Evolutionary conservation across 2,113 vertebrate species (phyloP), one percentile per base, ranked within the genome.

Genomic region (Psilopsiagon aymara): DNA sequence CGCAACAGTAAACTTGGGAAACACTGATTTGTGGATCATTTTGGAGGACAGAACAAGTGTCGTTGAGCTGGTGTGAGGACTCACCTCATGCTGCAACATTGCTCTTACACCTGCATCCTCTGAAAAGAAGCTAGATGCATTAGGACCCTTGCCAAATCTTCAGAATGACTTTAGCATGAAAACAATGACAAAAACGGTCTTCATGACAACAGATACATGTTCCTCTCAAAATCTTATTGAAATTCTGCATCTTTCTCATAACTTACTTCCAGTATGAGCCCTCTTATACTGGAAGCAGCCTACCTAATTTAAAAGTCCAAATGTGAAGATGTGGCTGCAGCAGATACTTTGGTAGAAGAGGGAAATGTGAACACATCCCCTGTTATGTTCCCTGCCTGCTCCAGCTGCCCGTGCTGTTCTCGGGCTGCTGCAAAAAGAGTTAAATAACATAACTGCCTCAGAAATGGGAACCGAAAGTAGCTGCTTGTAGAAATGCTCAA

Each of bases 401-500:
- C 86, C 86, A 88, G 69, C 57, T 91, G 77, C 49, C 68, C 0
- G 0, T 64, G 62, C 44, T 7, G 16, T 47, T 84, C 86, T 53
- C 2, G 2, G 68, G 66, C 77, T 2, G 49, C 70, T 2, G 0
- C 71, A 44, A 59, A 55, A 96, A 95, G 92, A 93, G 94, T 95
- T 94, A 97, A 97, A 93, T 91, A 85, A 47, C 17, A 5, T 74
- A 92, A 83, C 75, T 0, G 11, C 68, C 82, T 92, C 92, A 95
- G 92, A 97, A 97, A 96, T 63, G 88, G 89, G 94, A 97, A 97
- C 92, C 0, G 84, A 96, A 97, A 97, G 91, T 80, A 76, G 67
- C 79, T 59, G 81, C 96, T 71, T 85, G 91, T 92, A 80, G 85
- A 91, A 84, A 82, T 24, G 59, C 52, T 93, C 49, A 5, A 27